phyloP scores from a whole-genome alignment of 2,888 invertebrate species.

The Scelioninae gen. 1 region DNA sequence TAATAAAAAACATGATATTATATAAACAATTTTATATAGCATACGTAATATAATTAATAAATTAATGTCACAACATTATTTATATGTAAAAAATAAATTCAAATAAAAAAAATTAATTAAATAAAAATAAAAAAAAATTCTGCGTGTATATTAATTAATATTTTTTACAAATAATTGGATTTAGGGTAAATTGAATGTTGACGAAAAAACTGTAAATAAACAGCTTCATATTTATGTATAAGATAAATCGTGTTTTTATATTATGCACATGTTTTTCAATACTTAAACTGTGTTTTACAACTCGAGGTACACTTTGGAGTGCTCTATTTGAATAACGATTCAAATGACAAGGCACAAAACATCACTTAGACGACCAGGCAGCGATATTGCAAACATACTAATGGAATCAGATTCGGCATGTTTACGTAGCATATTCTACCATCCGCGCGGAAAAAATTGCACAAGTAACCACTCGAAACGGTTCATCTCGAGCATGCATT shows the following conservation, averaged over 20 bases:
- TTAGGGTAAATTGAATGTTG: too few species aligned
- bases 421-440: slow-evolving; percentile 68
- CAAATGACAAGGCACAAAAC: slow-evolving; percentile 79
- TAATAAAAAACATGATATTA: too few species aligned
- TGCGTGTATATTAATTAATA: too few species aligned
- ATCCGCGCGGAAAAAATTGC: slow-evolving; percentile 68
- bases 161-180: too few species aligned
- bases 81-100: too few species aligned
- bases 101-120: too few species aligned
- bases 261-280: slow-evolving; percentile 27
- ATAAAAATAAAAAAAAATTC: too few species aligned
- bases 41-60: too few species aligned
- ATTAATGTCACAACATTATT: too few species aligned
- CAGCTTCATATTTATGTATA: too few species aligned
- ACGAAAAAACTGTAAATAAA: too few species aligned
- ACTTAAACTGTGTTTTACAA: slow-evolving; percentile 56
- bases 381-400: slow-evolving; percentile 82
- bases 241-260: background rate
- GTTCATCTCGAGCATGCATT: slow-evolving; percentile 69
- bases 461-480: slow-evolving; percentile 70
- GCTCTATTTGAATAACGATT: slow-evolving; percentile 76
- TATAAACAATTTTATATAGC: too few species aligned
- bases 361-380: slow-evolving; percentile 81
- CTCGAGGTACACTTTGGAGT: slow-evolving; percentile 21
- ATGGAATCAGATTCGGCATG: slow-evolving; percentile 78